Conservation (phyloP, 2,797 vertebrate genomes). For the Myioborus miniatus region DNA sequence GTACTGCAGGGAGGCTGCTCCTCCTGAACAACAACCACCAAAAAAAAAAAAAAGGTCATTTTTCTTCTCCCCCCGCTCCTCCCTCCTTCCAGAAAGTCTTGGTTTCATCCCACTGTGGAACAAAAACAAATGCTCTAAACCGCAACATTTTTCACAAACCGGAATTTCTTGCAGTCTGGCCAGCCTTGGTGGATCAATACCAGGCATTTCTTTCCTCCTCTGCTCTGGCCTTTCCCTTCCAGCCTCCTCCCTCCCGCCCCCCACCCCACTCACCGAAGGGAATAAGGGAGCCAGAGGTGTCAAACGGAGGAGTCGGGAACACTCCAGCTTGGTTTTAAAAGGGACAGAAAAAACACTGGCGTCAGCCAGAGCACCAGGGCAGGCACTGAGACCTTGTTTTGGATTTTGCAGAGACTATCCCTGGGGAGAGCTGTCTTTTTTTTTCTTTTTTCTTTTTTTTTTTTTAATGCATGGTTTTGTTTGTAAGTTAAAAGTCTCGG, state of each 20-base stretch:
- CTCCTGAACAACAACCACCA: neutral
- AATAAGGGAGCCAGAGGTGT: conserved; percentile 53
- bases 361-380: neutral
- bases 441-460: neutral
- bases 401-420: conserved; percentile 49
- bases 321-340: conserved; percentile 46
- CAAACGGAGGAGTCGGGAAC: neutral
- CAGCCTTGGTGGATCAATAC: conserved; percentile 62
- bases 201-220: conserved; percentile 64
- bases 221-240: conserved; percentile 55
- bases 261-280: neutral
- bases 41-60: neutral
- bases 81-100: conserved; percentile 55
- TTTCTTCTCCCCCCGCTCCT: neutral
- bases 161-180: conserved; percentile 68
- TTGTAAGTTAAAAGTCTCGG: conserved; percentile 67
- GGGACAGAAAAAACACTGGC: conserved; percentile 41
- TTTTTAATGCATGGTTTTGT: conserved; percentile 50
- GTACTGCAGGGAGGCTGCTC: neutral
- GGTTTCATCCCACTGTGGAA: conserved; percentile 65
- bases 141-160: conserved; percentile 65
- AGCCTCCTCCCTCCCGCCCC: neutral
- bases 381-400: conserved; percentile 57
- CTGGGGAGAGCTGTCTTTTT: neutral
- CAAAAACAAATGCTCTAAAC: conserved; percentile 68